Evolutionary conservation across 2,113 vertebrate genomes (phyloP).

Genomic region (Rynchops niger): DNA sequence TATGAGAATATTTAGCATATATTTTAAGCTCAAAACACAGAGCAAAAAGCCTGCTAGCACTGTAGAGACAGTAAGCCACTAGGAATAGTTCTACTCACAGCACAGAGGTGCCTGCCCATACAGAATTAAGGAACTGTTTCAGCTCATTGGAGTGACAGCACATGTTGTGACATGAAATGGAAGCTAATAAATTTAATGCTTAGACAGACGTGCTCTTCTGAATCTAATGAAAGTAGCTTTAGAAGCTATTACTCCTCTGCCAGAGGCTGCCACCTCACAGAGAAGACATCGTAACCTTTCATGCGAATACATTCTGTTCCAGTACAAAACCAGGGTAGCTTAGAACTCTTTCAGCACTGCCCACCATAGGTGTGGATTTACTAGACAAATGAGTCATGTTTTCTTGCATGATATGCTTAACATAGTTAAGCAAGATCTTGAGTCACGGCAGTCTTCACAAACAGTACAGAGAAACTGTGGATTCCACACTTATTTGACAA

Average conservation of each 20-base stretch:
- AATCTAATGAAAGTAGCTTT: neutral
- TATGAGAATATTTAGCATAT: neutral
- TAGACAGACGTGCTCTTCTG: neutral
- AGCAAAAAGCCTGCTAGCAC: neutral
- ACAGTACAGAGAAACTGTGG: neutral
- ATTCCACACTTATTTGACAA: neutral
- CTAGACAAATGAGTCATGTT: neutral
- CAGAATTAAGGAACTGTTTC: neutral
- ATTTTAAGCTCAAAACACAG: neutral
- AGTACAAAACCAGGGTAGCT: neutral
- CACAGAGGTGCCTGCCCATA: neutral
- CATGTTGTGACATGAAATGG: neutral
- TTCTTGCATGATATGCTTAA: neutral
- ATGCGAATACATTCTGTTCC: neutral
- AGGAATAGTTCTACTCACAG: neutral
- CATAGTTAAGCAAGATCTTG: neutral
- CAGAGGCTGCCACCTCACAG: neutral
- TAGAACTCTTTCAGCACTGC: neutral
- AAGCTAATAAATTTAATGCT: neutral
- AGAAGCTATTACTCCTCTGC: neutral
- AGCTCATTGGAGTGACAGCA: neutral
- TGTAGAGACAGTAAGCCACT: neutral
- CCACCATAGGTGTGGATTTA: neutral
- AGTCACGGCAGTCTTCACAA: neutral
- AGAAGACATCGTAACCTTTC: neutral